Conservation (phyloP, 2,888 invertebrate species). For the Dexiosoma caninum region DNA sequence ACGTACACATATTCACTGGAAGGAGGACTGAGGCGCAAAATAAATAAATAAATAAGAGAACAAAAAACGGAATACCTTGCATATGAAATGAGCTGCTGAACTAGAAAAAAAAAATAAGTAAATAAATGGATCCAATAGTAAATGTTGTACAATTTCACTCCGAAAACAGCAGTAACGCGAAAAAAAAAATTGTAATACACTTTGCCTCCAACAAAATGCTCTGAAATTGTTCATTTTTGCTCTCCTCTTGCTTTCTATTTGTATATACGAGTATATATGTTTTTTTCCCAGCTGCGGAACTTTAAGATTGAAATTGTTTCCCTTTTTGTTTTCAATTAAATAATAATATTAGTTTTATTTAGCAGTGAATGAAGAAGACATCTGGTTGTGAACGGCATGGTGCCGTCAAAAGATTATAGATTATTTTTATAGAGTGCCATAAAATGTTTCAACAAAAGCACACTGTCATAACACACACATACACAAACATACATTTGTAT, state of each 20-base stretch:
- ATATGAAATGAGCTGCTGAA: slow-evolving; percentile 53
- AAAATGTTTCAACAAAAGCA: not conserved
- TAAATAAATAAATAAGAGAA: not conserved
- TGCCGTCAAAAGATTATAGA: slow-evolving; percentile 34
- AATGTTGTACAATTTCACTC: no score
- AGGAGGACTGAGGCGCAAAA: not conserved
- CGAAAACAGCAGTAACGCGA: no score
- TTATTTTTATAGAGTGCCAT: slow-evolving; percentile 18
- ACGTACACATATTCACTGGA: not conserved
- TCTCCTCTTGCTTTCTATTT: not conserved
- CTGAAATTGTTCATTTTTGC: slow-evolving; percentile 21
- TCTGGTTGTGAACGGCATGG: slow-evolving; percentile 12
- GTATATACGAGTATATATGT: no score
- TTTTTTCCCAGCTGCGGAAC: slow-evolving; percentile 7
- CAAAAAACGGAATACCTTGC: slow-evolving; percentile 55
- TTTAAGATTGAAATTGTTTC: slow-evolving; percentile 26
- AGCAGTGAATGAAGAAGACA: slow-evolving; percentile 16
- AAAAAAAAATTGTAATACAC: no score
- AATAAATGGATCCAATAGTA: no score
- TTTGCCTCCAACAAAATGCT: no score
- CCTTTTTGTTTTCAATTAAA: slow-evolving; percentile 11
- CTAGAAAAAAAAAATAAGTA: not conserved
- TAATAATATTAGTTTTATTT: slow-evolving; percentile 27
- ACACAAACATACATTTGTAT: no score
- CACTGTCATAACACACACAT: no score